Evolutionary conservation across 2,113 vertebrate species (phyloP).

Genomic region (Apteryx owenii): DNA sequence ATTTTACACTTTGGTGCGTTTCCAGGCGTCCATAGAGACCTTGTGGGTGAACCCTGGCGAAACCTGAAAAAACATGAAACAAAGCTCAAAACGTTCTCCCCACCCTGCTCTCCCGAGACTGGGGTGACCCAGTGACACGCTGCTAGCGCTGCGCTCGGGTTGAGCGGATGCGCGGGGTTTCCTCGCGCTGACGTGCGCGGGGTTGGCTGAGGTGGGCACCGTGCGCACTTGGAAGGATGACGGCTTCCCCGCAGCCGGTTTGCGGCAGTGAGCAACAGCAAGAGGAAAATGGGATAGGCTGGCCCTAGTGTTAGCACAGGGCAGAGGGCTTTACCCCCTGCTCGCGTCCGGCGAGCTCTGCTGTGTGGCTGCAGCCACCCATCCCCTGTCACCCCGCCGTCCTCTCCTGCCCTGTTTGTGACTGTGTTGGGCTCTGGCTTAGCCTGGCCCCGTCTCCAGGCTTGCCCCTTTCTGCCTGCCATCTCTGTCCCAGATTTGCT

Average conservation of each 20-base stretch:
- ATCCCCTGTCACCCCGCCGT: not conserved
- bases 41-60: not conserved
- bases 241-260: not conserved
- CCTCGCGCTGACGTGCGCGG: fast-evolving
- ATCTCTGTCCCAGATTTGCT: not conserved
- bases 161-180: not conserved
- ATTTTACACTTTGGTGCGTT: not conserved
- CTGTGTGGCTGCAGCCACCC: not conserved
- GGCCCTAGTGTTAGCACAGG: not conserved
- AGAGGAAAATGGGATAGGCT: not conserved
- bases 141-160: fast-evolving
- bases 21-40: not conserved
- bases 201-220: not conserved
- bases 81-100: not conserved
- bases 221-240: not conserved
- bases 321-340: not conserved
- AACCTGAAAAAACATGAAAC: not conserved
- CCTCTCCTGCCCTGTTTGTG: not conserved
- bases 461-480: not conserved
- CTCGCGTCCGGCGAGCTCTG: not conserved
- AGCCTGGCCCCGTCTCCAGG: not conserved
- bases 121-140: constrained; percentile 27
- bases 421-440: not conserved
- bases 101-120: fast-evolving
- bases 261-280: not conserved